Base-by-base conservation (phyloP, 2,113 vertebrate species). In the Festucalex cinctus region DNA sequence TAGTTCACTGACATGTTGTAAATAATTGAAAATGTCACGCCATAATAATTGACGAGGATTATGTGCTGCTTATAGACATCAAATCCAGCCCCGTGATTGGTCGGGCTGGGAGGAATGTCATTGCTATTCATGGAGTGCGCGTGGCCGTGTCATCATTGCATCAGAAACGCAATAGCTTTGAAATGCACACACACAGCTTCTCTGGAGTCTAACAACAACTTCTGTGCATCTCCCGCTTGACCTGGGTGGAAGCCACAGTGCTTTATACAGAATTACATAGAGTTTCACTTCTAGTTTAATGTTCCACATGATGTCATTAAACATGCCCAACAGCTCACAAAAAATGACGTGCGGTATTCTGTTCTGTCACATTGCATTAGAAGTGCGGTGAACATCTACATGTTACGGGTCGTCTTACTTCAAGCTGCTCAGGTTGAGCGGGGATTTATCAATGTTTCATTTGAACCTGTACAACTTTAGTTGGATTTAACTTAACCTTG, bases 101-200 rank as follows among this genome's bases (percentile, higher is more conserved):
- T 76, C 76, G 66, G 79, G 76, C 71, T 72, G 54, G 37, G 74
- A 79, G 83, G 54, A 69, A 69, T 62, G 58, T 66, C 72, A 85
- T 90, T 85, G 78, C 78, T 90, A 87, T 90, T 84, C 85, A 79
- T 70, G 61, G 66, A 63, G 69, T 51, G 41, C 70, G 62, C 76
- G 49, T 24, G 5, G 20, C 20, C 17, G n/a, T 51, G 48, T 22
- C 19, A 19, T 19, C 6, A 9, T 54, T 6, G 17, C 44, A 46
- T 46, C 44, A 46, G 16, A 46, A 17, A 19, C 44, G 17, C 44
- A 46, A 46, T 19, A 20, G 44, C 44, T 46, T 46, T 20, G 1
- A 16, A 46, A 17, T 6, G 7, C 39, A 19, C 17, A 19, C 13
- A 6, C 22, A 14, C 51, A 54, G 5, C 12, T 26, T 54, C 24